A percentile compares a stretch with the other conserved stretches of the same genome.
Evolutionary conservation across 2,797 vertebrate genomes (phyloP).

Genomic region (Sebastes itinus): DNA sequence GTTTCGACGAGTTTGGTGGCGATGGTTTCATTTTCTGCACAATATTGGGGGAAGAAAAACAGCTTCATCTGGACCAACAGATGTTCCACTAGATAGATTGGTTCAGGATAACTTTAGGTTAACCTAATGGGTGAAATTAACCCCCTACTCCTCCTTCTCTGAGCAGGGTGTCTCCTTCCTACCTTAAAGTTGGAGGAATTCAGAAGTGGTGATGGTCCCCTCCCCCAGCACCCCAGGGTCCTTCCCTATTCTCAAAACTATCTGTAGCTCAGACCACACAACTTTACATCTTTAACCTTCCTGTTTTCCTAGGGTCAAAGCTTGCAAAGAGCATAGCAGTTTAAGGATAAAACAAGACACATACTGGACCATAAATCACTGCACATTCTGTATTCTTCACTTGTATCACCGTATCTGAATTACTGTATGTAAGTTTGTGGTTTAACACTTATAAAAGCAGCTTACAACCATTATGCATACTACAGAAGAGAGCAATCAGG

Average conservation of each 20-base stretch:
- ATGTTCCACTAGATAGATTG: too few species aligned
- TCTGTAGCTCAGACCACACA: conserved; percentile 7
- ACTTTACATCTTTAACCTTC: conserved; percentile 4
- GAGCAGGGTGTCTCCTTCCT: conserved; percentile 32
- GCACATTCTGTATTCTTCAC: too few species aligned
- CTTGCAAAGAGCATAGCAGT: too few species aligned
- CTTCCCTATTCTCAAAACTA: conserved; percentile 35
- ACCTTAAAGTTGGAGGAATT: conserved; percentile 79
- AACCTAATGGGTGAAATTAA: not conserved
- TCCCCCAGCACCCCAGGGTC: conserved; percentile 57
- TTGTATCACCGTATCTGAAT: too few species aligned
- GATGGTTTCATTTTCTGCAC: not conserved
- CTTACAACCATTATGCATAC: too few species aligned
- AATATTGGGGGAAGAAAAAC: not conserved
- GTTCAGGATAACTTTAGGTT: not conserved
- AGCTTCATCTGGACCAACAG: too few species aligned
- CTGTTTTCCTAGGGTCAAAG: too few species aligned
- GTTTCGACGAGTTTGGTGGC: not conserved
- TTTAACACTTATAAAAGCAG: too few species aligned
- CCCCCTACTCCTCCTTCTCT: conserved; percentile 9
- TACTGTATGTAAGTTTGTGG: too few species aligned
- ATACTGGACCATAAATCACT: too few species aligned
- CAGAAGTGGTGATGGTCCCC: conserved; percentile 77
- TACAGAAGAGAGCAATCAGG: too few species aligned
- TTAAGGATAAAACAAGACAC: too few species aligned